Evolutionary conservation across 23 tunicate genomes (phyloP), one percentile per base, ranked within the genome.

Genomic region (Trididemnum nubilum): DNA sequence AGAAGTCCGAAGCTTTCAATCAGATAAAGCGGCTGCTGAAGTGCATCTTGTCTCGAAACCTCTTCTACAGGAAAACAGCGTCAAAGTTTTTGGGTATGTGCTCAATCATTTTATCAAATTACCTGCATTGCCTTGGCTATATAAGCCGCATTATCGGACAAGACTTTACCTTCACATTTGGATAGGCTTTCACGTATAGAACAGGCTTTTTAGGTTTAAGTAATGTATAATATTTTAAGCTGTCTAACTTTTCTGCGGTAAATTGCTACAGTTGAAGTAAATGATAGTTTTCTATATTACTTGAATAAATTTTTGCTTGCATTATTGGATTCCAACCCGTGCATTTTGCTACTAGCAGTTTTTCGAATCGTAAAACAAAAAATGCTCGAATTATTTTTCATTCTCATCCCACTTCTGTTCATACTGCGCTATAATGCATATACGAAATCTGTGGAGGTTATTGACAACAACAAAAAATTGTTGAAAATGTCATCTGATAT

Each of bases 401-500:
- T 88, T 9, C 4, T 73, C 33, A 93, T 93, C 1, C 90, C 90
- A 0, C 86, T 93, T 26, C 98, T 94, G 35, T 93, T 93, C 65
- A 85, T 84, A 33, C 87, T 84, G 12, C 83, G 92, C 0, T 96
- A 96, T 85, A 92, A 96, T 73, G 90, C 99, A 5, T 96, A 96
- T 83, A 96, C 99, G 1, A 77, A 82, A 72, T 83, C 92, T 0
- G 88, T 96, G 69, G 99, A 96, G 36, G 76, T 96, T 21, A 32
- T 96, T 28, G 91, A 96, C 81, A 60, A 76, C 51, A 91, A 93
- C 32, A 87, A 88, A 1, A 93, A 93, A 65, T 35, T 93, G 12
- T 29, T 88, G 28, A 83, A 35, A 7, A 30, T 83, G 34, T 44
- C 89, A 5, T 40, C 93, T 30, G 74, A 84, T 38, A 26, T 93